Evolutionary conservation across 2,797 vertebrate species (phyloP), one percentile per base, ranked within the genome.

Genomic region (Acipenser transmontanus): DNA sequence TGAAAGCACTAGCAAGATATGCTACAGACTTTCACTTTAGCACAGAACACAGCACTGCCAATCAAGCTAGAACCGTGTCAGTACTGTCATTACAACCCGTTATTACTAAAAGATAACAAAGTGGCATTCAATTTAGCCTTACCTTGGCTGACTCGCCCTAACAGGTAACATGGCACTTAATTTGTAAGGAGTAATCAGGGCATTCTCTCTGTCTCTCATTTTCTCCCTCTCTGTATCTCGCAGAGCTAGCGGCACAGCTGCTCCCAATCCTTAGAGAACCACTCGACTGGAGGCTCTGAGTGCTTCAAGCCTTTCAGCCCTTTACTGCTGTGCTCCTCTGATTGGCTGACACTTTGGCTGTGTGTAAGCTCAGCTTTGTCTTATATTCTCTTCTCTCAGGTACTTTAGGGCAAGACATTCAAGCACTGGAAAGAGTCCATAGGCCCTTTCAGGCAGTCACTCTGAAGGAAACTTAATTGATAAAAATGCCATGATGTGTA

Each of bases 121-220:
- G 80, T 75, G 78, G 66, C 72, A 61, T 69, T 73, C 17, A 74
- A 65, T 66, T 57, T 67, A 87, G 82, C 80, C 80, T 88, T 81
- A 90, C 91, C 85, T 91, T 85, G 74, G 79, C 76, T 70, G 86
- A 76, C 85, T 87, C 79, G 81, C 85, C 85, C 87, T 86, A 82
- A 87, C 80, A 74, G 81, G 77, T 80, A 75, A 80, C 74, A 77
- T 80, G 67, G 77, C 79, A 82, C 68, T 85, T 83, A 73, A 79
- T 70, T 70, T 73, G 67, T 9, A 72, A 71, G 72, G 79, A 74
- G 76, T 74, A 63, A 49, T 72, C 65, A 34, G 47, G 63, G 75
- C 78, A 87, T 80, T 66, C 72, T 74, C 62, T 77, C 73, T 69
- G 72, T 17, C 49, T 81, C 76, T 67, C 68, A 69, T 73, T 20